Evolutionary conservation across 2,888 invertebrate species (phyloP), one percentile per base, ranked within the genome.

Genomic region (Ophioninae sp.): DNA sequence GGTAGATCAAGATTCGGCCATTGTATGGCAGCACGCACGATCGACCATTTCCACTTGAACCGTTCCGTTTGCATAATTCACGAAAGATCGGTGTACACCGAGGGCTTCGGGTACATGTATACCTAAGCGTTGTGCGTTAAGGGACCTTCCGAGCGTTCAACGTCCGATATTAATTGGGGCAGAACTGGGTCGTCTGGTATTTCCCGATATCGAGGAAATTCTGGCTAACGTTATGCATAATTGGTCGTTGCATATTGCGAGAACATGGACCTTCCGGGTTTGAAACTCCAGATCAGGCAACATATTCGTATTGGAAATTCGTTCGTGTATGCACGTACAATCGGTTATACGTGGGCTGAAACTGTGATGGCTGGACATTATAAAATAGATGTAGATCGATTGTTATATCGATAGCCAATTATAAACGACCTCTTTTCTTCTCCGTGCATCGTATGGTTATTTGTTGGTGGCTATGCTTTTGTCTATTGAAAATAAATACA

Each of bases 11-110:
- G 64, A 64, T 69, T 39, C 37, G 61, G 37, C 41, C 41, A 20
- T 59, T 44, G 64, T 67, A 61, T 65, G 51, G 59, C 65, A 71
- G 58, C 71, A 73, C 61, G 68, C 73, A 61, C 61, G 79, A 74
- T 44, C 61, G 74, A 74, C 8, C 73, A 68, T 74, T 74, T 73
- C 68, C 74, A 51, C 67, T 44, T 67, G 67, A 37, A 74, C 61
- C 80, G 20, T 75, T 78, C 61, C 74, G 56, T 78, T 83, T 75
- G 83, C 77, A 78, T 78, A 83, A 83, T 75, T 83, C 61, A 74
- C 71, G 81, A 78, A 78, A 83, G 72, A 76, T 8, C 44, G 23
- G 68, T 39, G 61, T 63, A 20, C 58, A 65, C 20, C 71, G 5
- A 41, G 76, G 44, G 30, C 9, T 13, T n/a, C 6, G 56, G 37